A percentile compares a stretch with the other conserved stretches of the same genome.
phyloP scores from a whole-genome alignment of 2,113 vertebrate genomes.

The Neogale vison region DNA sequence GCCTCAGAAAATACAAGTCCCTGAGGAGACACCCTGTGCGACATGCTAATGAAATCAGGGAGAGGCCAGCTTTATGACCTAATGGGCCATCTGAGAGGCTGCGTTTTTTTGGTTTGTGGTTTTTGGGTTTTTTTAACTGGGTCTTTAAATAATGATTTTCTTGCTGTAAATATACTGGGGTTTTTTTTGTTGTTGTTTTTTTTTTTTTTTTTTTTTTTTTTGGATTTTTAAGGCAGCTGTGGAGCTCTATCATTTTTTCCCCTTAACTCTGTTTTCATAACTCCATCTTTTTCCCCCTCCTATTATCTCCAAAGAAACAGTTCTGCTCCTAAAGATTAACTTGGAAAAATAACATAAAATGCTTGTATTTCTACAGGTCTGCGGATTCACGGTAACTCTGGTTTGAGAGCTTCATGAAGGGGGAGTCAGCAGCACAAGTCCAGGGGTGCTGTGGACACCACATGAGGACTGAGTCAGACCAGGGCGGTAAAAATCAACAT shows the following conservation, averaged over 20 bases:
- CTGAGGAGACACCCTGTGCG: not conserved
- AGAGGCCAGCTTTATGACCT: not conserved
- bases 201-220: too few relatives aligned
- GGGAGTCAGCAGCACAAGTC: not conserved
- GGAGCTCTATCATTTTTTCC: not conserved
- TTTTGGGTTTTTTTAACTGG: not conserved
- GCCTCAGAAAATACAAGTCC: constrained; percentile 56
- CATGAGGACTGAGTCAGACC: not conserved
- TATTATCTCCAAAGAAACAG: not conserved
- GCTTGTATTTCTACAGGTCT: not conserved
- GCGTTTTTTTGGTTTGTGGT: not conserved
- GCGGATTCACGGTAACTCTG: not conserved
- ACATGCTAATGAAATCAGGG: constrained; percentile 47
- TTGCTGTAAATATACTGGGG: constrained; percentile 35
- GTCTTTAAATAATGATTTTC: constrained; percentile 49
- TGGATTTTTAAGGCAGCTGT: not conserved
- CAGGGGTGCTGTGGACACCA: not conserved
- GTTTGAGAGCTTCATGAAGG: constrained; percentile 51
- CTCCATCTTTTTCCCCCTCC: not conserved
- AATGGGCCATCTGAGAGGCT: constrained; percentile 41
- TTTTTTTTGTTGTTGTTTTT: too few relatives aligned
- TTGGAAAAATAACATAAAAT: constrained; percentile 44
- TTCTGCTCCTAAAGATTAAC: constrained; percentile 15
- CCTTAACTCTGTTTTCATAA: not conserved
- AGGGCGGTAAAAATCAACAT: not conserved